phyloP scores from a whole-genome alignment of 2,888 invertebrate species.

The Drosophila differens region DNA sequence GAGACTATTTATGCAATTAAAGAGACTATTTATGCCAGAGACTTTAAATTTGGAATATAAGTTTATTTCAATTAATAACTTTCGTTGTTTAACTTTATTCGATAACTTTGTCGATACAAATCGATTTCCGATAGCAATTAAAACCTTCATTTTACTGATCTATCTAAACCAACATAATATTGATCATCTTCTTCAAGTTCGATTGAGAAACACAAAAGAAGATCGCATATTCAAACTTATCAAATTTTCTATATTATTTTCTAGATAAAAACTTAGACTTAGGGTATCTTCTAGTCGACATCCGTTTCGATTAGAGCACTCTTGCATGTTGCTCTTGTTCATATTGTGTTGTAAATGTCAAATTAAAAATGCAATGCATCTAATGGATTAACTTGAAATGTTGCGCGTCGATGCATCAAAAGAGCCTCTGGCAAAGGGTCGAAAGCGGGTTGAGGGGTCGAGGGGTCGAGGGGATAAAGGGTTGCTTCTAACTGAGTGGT shows the following conservation, averaged over 20 bases:
- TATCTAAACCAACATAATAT: fast-evolving
- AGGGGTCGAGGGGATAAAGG: not conserved
- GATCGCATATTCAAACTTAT: fast-evolving
- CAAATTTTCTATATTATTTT: not conserved
- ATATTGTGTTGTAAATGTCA: constrained; percentile 74
- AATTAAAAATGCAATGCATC: constrained; percentile 78
- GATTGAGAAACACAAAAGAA: not conserved
- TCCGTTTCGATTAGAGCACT: fast-evolving
- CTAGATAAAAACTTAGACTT: fast-evolving
- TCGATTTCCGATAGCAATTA: not conserved
- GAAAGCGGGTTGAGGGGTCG: not conserved
- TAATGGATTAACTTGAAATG: constrained; percentile 75
- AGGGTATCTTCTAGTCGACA: not conserved
- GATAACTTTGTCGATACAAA: not conserved
- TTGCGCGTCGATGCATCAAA: constrained; percentile 72
- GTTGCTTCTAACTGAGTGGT: not conserved
- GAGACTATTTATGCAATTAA: too few species aligned
- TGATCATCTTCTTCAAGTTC: not conserved
- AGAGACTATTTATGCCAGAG: not conserved
- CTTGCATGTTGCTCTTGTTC: constrained; percentile 14
- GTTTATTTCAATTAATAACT: not conserved
- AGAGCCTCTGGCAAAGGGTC: not conserved
- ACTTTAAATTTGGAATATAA: not conserved
- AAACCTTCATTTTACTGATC: not conserved
- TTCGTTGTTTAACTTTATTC: not conserved